A percentile compares a stretch with the other conserved stretches of the same genome.
Evolutionary conservation across 2,113 vertebrate genomes (phyloP).

Genomic region (Nettapus auritus): DNA sequence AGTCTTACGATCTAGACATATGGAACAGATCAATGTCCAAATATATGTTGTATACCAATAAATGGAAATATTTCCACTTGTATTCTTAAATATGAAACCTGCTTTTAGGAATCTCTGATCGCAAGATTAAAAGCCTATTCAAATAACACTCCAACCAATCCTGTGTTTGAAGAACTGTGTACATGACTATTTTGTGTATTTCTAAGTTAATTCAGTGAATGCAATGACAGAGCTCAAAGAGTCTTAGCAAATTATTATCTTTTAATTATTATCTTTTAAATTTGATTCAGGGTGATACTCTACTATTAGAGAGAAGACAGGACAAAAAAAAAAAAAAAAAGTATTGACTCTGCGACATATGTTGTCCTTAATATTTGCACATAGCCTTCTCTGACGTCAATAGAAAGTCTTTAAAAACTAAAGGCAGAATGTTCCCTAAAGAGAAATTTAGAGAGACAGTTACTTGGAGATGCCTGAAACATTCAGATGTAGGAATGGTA

Average conservation of each 20-base stretch:
- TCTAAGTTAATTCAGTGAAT: background rate
- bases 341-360: background rate
- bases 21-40: background rate
- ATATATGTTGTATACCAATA: background rate
- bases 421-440: background rate
- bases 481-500: background rate
- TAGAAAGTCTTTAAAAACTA: background rate
- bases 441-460: background rate
- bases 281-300: background rate
- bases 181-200: background rate
- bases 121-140: background rate
- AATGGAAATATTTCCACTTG: background rate
- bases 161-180: background rate
- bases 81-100: background rate
- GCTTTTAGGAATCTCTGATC: background rate
- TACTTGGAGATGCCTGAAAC: background rate
- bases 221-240: background rate
- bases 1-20: background rate
- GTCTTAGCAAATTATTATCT: background rate
- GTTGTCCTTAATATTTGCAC: background rate
- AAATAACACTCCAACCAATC: background rate
- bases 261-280: background rate
- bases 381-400: background rate
- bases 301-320: background rate
- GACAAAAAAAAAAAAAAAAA: background rate